phyloP scores from a whole-genome alignment of 2,888 invertebrate genomes.

The Mellilla xanthometata region DNA sequence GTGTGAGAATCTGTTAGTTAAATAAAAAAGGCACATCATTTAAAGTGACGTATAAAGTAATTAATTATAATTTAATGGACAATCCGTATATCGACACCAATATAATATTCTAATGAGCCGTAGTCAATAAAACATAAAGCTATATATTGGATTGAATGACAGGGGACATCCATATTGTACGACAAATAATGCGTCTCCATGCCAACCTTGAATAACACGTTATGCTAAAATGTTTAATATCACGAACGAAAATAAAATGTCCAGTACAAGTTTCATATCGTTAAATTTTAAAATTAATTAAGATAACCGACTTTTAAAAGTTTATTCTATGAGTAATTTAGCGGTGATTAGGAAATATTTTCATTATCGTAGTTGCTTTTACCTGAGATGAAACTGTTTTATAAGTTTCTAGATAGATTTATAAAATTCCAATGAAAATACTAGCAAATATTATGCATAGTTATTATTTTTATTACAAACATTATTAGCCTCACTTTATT shows the following conservation, averaged over 20 bases:
- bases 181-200: slow-evolving; percentile 47
- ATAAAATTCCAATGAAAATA: too few relatives aligned
- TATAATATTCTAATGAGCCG: slow-evolving; percentile 18
- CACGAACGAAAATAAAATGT: slow-evolving; percentile 60
- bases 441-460: too few relatives aligned
- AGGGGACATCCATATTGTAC: slow-evolving; percentile 48
- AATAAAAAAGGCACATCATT: slow-evolving; percentile 4
- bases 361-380: too few relatives aligned
- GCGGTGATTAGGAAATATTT: too few relatives aligned
- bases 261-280: slow-evolving; percentile 38
- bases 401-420: too few relatives aligned
- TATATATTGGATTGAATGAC: slow-evolving; percentile 34
- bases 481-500: too few relatives aligned
- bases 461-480: too few relatives aligned
- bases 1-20: slow-evolving; percentile 3
- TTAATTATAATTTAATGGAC: slow-evolving; percentile 11
- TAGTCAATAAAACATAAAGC: slow-evolving; percentile 14
- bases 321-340: neutral
- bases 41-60: slow-evolving; percentile 3
- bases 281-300: slow-evolving; percentile 41
- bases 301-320: slow-evolving; percentile 17
- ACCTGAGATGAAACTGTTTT: too few relatives aligned
- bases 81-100: slow-evolving; percentile 8
- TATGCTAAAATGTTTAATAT: slow-evolving; percentile 67
- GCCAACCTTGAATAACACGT: slow-evolving; percentile 70